Evolutionary conservation across 1,140 invertebrate species (phyloP).

Genomic region (Telenomus remus): DNA sequence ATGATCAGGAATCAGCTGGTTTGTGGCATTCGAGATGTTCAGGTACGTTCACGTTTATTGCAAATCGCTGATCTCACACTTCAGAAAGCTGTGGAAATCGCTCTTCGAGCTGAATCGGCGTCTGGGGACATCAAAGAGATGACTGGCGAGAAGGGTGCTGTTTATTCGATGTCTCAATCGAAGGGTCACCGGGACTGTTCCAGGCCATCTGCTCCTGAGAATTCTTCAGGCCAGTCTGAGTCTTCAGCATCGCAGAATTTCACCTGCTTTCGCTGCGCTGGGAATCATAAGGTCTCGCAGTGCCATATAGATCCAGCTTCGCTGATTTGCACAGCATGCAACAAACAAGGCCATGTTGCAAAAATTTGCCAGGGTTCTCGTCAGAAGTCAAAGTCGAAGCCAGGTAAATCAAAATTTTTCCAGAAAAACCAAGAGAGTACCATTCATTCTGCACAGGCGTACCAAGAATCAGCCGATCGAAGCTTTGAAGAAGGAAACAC

Average conservation of each 20-base stretch:
- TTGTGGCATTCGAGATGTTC: constrained; percentile 7
- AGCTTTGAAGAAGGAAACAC: not conserved
- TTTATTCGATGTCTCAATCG: not conserved
- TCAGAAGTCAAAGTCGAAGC: constrained; percentile 4
- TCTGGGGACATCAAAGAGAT: constrained; percentile 9
- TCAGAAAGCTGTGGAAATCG: not conserved
- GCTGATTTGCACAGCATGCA: constrained; percentile 2
- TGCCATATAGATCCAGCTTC: constrained; percentile 7
- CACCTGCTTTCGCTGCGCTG: constrained; percentile 9
- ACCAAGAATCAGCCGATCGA: not conserved
- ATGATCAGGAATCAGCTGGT: constrained; percentile 17
- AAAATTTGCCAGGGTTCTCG: constrained; percentile 8
- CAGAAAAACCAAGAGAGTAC: not conserved
- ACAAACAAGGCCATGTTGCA: constrained; percentile 6
- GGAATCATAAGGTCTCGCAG: constrained; percentile 6
- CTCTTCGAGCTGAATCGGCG: constrained; percentile 2
- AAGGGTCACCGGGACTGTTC: not conserved
- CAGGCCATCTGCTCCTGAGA: not conserved
- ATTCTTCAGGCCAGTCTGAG: not conserved
- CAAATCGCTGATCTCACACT: not conserved
- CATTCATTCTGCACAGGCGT: constrained; percentile 1
- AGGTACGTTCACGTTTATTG: not conserved
- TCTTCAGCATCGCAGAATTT: not conserved
- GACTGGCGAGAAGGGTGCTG: constrained; percentile 1
- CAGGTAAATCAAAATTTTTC: not conserved